Evolutionary conservation across 2,113 vertebrate genomes (phyloP).

Genomic region (Gallinago jamesoni): DNA sequence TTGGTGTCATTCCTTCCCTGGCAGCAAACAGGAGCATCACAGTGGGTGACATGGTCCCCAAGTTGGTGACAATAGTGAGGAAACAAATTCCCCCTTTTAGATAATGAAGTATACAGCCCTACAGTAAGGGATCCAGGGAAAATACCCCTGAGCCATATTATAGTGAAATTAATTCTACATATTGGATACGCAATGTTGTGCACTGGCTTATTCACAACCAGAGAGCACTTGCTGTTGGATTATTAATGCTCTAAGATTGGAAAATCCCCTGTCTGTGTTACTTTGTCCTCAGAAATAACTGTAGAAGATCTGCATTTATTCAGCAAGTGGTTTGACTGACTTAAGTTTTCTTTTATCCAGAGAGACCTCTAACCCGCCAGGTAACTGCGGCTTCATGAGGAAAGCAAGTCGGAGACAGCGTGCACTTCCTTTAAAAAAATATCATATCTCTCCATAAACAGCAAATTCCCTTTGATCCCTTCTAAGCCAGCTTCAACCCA

Average conservation of each 20-base stretch:
- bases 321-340: not conserved
- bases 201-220: not conserved
- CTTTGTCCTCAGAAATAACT: not conserved
- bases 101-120: not conserved
- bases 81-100: not conserved
- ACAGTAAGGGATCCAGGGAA: not conserved
- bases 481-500: not conserved
- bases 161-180: not conserved
- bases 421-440: not conserved
- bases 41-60: not conserved
- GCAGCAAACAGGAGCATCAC: not conserved
- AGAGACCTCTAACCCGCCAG: not conserved
- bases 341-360: not conserved
- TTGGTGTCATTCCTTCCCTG: not conserved
- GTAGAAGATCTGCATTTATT: not conserved
- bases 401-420: not conserved
- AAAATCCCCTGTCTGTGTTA: not conserved
- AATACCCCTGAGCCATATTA: not conserved
- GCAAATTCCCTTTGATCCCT: not conserved
- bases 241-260: not conserved
- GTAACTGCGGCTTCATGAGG: not conserved
- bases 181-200: not conserved
- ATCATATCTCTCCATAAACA: not conserved
- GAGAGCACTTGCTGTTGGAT: not conserved
- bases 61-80: not conserved